These are phyloP conservation scores for Antrozous pallidus DNA, from an alignment of 2,797 vertebrate species.

Conservation along the genomic window DNA sequence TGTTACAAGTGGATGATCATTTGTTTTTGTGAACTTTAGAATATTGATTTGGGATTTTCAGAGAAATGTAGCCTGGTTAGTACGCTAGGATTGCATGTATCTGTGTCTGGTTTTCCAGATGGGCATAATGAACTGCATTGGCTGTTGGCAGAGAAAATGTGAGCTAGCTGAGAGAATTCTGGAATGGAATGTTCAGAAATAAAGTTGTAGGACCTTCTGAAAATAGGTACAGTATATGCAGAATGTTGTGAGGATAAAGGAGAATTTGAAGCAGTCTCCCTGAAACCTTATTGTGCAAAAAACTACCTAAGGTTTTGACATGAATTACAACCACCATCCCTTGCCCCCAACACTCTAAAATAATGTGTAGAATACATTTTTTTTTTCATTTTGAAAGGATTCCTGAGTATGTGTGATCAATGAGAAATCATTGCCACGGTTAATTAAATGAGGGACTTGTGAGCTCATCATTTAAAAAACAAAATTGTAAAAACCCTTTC, in stretches of 20 bases:
- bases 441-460: conserved; percentile 45
- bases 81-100: not conserved
- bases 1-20: not conserved
- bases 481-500: conserved; percentile 56
- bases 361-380: too few relatives aligned
- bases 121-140: not conserved
- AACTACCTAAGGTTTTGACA: not conserved
- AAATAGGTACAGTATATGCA: not conserved
- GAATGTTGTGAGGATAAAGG: not conserved
- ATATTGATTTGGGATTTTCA: not conserved
- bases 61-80: not conserved
- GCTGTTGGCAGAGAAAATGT: not conserved
- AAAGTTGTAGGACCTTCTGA: not conserved
- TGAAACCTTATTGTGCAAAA: not conserved
- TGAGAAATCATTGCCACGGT: not conserved
- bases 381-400: conserved; percentile 57
- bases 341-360: not conserved
- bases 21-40: conserved; percentile 16
- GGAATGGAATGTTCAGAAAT: conserved; percentile 8
- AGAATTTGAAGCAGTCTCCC: not conserved
- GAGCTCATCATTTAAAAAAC: conserved; percentile 17
- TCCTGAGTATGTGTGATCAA: not conserved
- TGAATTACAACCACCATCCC: not conserved
- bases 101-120: not conserved
- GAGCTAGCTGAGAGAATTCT: not conserved